phyloP scores from a whole-genome alignment of 2,797 vertebrate species.

The Acomys russatus region DNA sequence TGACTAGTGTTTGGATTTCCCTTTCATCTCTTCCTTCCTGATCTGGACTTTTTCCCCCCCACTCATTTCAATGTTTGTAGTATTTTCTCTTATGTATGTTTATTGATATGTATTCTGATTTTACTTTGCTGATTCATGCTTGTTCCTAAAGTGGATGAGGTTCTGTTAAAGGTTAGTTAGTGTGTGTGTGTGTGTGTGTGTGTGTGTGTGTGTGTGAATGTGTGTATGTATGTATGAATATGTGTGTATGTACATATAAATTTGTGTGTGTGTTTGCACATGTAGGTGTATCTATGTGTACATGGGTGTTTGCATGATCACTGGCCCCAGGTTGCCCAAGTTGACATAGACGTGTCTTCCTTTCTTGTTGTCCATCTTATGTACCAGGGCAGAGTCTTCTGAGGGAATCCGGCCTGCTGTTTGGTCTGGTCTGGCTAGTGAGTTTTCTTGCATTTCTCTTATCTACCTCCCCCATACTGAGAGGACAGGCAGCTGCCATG shows the following conservation, averaged over 20 bases:
- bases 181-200: background rate
- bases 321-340: background rate
- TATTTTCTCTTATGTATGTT: background rate
- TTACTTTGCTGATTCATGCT: background rate
- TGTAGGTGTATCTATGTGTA: background rate
- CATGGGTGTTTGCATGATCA: background rate
- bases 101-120: background rate
- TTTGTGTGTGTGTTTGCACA: background rate
- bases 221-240: background rate
- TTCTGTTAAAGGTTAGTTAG: background rate
- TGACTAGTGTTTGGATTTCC: background rate
- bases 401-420: background rate
- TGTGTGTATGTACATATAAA: background rate
- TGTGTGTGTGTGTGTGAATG: background rate
- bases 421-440: background rate
- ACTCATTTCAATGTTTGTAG: background rate
- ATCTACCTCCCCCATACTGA: background rate
- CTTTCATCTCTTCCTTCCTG: background rate
- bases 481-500: background rate
- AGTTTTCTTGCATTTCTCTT: background rate
- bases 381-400: background rate
- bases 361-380: background rate
- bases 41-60: background rate
- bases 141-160: background rate
- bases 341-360: background rate